phyloP scores from a whole-genome alignment of 2,888 invertebrate genomes.

The Sphaerophoria taeniata region DNA sequence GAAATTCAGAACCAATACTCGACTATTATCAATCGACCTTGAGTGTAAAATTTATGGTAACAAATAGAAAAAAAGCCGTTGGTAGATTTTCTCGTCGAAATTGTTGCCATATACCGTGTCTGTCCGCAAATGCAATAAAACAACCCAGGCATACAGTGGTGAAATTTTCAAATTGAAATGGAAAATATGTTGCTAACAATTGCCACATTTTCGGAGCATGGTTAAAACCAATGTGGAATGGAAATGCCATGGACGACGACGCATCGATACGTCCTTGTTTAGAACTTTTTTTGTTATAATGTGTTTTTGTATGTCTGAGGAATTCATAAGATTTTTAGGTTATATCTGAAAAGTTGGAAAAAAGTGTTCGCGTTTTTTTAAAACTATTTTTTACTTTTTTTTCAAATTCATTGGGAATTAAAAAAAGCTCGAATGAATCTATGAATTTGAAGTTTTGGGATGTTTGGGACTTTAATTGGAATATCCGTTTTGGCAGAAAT shows the following conservation, averaged over 20 bases:
- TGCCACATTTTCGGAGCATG: constrained; percentile 68
- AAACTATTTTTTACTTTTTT: too few species aligned
- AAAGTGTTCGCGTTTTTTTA: too few species aligned
- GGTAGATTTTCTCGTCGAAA: constrained; percentile 12
- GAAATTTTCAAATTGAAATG: constrained; percentile 63
- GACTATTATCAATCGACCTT: background rate
- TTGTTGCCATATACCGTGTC: constrained; percentile 42
- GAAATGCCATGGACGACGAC: background rate
- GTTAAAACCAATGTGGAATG: constrained; percentile 50
- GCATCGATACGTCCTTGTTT: constrained; percentile 26
- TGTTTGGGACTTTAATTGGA: too few species aligned
- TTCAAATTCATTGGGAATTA: too few species aligned
- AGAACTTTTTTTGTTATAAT: background rate
- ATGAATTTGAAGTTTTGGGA: constrained; percentile 16
- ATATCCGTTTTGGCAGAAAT: too few species aligned
- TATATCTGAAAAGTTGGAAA: background rate
- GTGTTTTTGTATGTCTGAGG: background rate
- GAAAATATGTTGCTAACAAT: constrained; percentile 68
- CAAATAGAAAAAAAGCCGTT: constrained; percentile 5
- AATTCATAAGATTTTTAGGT: constrained; percentile 21
- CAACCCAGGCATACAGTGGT: constrained; percentile 49
- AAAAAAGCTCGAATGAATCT: background rate
- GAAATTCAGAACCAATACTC: background rate
- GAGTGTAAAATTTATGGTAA: background rate
- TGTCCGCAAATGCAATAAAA: constrained; percentile 66